These are phyloP conservation scores for Sterrhoptilus dennistouni DNA, from an alignment of 2,113 vertebrate species.

Conservation along the genomic window DNA sequence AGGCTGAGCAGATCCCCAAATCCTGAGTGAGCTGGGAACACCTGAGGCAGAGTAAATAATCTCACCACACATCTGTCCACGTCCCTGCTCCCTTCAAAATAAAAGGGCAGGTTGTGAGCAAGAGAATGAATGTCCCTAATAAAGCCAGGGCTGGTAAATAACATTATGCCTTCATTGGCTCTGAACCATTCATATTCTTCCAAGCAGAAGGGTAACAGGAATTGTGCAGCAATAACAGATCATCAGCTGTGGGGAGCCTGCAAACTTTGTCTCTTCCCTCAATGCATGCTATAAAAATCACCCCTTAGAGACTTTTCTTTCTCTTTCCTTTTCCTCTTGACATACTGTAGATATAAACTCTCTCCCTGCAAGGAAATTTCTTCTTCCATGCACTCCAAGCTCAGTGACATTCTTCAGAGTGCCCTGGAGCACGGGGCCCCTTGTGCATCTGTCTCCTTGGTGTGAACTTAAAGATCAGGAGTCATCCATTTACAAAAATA, in stretches of 20 bases:
- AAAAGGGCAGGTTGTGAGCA: neutral
- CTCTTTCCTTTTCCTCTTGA: conserved; percentile 44
- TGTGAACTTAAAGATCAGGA: conserved; percentile 38
- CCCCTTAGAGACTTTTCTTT: conserved; percentile 2
- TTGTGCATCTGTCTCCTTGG: neutral
- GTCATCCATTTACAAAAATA: neutral
- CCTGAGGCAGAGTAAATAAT: neutral
- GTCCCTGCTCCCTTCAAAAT: neutral
- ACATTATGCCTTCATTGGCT: neutral
- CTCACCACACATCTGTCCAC: neutral
- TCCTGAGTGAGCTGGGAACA: neutral
- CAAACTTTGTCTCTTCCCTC: conserved; percentile 26
- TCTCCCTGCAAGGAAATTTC: conserved; percentile 30
- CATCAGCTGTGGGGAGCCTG: neutral
- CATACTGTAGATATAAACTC: conserved; percentile 23
- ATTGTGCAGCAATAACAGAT: neutral
- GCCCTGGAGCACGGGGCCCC: neutral
- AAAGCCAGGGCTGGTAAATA: neutral
- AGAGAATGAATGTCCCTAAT: neutral
- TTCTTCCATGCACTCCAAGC: neutral
- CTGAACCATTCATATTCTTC: neutral
- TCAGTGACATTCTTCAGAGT: conserved; percentile 45
- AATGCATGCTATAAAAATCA: neutral
- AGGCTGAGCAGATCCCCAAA: neutral
- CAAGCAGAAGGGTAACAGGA: neutral